Base-by-base conservation (phyloP, 1,140 invertebrate genomes). In the Carposina sasakii region DNA sequence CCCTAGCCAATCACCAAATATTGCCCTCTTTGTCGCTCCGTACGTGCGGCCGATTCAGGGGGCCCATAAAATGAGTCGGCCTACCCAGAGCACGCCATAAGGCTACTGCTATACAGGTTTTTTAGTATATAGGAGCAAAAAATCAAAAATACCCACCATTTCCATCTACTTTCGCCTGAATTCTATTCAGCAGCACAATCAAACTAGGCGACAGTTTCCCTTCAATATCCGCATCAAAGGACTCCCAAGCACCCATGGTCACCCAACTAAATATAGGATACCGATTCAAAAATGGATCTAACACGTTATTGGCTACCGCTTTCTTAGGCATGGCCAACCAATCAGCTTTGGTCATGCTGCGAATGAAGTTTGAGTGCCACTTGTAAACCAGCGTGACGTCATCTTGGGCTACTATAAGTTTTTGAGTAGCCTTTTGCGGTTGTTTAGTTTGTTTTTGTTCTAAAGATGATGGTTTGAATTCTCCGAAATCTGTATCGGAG, bases 401-500 rank as follows among this genome's bases (percentile, higher is more conserved):
- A 10, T 89, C 82, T 1, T n/a, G 86, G 66, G 1, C 85, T 88
- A 17, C 91, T 87, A 0, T 87, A 42, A 1, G 47, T 33, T 51
- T 73, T 71, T 5, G 47, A 48, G 63, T 76, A 78, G 2, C 60
- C 57, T 15, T 54, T 68, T 22, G 58, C 36, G 1, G 28, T 42
- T 47, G 39, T 12, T 40, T 51, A 23, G 36, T 19, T 57, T 65
- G 71, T 34, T 67, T 78, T 45, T 81, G 70, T 56, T 86, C 78
- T 19, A 85, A 45, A 1, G 71, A 64, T 4, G 68, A 55, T 2
- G 74, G 72, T 67, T 85, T 86, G 48, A 90, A 87, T 54, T 93
- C 91, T 0, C 78, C 75, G 71, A 92, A 94, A 69, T 93, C 92
- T 30, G 82, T 65, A 28, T 93, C 88, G 2, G 89, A 84, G 67